Evolutionary conservation across 2,113 vertebrate genomes (phyloP).

Genomic region (Crotalus tigris): DNA sequence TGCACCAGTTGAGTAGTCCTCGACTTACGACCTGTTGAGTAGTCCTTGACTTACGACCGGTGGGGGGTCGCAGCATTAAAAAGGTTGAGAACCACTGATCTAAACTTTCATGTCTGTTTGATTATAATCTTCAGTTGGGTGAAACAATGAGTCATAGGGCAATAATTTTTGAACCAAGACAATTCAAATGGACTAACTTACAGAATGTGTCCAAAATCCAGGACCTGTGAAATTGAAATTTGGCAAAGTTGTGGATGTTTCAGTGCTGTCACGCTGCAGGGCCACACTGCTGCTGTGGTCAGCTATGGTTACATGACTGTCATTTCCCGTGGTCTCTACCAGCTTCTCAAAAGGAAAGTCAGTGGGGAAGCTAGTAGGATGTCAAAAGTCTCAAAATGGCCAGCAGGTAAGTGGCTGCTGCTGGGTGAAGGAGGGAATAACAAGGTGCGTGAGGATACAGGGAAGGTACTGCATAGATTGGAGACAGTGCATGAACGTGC

Average conservation of each 20-base stretch:
- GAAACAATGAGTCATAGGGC: not conserved
- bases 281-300: not conserved
- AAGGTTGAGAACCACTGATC: too few relatives aligned
- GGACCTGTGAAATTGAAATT: not conserved
- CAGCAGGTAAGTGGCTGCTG: not conserved
- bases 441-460: not conserved
- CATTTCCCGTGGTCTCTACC: not conserved
- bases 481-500: not conserved
- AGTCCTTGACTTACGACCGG: too few relatives aligned
- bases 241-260: not conserved
- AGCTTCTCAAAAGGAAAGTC: not conserved
- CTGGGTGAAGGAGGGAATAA: not conserved
- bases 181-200: not conserved
- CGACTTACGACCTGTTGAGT: too few relatives aligned
- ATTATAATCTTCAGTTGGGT: not conserved
- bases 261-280: not conserved
- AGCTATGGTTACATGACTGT: not conserved
- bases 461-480: not conserved
- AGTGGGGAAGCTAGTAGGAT: not conserved
- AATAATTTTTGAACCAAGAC: not conserved
- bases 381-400: not conserved
- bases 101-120: not conserved
- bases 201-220: not conserved
- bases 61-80: too few relatives aligned
- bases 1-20: too few relatives aligned